Evolutionary conservation across 2,888 invertebrate genomes (phyloP), one percentile per base, ranked within the genome.

Genomic region (Sclerodermus sp.): DNA sequence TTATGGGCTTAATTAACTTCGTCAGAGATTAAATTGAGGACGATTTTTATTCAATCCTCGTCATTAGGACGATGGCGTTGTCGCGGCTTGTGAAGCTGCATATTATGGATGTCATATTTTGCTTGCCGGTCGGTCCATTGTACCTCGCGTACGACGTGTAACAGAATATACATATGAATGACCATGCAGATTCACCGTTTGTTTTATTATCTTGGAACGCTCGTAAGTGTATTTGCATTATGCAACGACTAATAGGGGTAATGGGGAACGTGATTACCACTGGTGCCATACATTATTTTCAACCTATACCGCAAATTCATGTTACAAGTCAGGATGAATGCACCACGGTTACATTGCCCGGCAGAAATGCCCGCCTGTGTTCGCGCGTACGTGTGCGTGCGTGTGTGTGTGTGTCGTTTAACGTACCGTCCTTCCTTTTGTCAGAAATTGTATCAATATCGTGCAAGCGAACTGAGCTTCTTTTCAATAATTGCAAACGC

Each of bases 191-290:
- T 62, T 60, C 51, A 49, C 17, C 51, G 50, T 60, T 68, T 62
- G 62, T 62, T 70, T 71, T 65, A 67, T 69, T 66, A 68, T 67
- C 62, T 61, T 39, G 48, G 54, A 59, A 58, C 53, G 60, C 57
- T 62, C 50, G 60, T 59, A 62, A 65, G 66, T 60, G 57, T 60
- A 53, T 62, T 54, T 66, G 62, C 57, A 65, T 64, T 64, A 61
- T 60, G 58, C 60, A 59, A 55, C 63, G 62, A 66, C 63, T 70
- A 68, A 71, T 67, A 61, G 58, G 53, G 60, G 58, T 67, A 71
- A 71, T 66, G 58, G 62, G 57, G 51, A 63, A 58, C 58, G 65
- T 58, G 70, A 68, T 71, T 69, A 68, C 62, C 49, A 53, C 48
- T 38, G 55, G 51, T 51, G 51, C 51, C n/a, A 42, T 50, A 44